phyloP scores from a whole-genome alignment of 2,797 vertebrate species.

The Diceros bicornis region DNA sequence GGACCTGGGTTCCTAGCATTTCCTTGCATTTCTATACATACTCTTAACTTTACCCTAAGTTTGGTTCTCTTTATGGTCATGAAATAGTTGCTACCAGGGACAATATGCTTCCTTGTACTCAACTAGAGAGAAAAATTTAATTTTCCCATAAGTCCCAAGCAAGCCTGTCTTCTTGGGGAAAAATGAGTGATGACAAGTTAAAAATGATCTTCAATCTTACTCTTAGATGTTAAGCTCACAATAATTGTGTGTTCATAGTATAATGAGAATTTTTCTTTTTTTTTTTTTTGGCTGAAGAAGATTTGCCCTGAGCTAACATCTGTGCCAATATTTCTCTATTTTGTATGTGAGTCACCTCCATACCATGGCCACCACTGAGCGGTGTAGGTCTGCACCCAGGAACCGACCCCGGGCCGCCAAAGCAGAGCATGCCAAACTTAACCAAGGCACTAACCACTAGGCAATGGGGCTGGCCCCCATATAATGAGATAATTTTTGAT shows the following conservation, averaged over 20 bases:
- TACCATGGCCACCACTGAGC: too few relatives aligned
- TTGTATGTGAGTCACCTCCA: too few relatives aligned
- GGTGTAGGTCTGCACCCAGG: too few relatives aligned
- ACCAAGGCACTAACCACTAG: too few relatives aligned
- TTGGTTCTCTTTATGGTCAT: background rate
- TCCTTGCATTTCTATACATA: background rate
- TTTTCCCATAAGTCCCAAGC: background rate
- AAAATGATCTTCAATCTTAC: background rate
- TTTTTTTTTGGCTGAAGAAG: too few relatives aligned
- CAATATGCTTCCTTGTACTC: background rate
- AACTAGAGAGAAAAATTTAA: background rate
- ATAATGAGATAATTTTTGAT: background rate
- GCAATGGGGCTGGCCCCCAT: too few relatives aligned
- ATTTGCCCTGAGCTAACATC: too few relatives aligned
- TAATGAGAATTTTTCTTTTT: background rate
- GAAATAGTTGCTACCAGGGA: background rate
- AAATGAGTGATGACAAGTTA: background rate
- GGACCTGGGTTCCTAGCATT: background rate
- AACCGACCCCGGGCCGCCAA: too few relatives aligned
- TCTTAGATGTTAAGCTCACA: background rate
- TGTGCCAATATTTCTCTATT: too few relatives aligned
- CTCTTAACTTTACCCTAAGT: background rate
- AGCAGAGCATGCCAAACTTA: too few relatives aligned
- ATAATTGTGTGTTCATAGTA: background rate
- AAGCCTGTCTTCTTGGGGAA: background rate